Evolutionary conservation across 2,113 vertebrate species (phyloP), one percentile per base, ranked within the genome.

Genomic region (Chiloscyllium plagiosum): DNA sequence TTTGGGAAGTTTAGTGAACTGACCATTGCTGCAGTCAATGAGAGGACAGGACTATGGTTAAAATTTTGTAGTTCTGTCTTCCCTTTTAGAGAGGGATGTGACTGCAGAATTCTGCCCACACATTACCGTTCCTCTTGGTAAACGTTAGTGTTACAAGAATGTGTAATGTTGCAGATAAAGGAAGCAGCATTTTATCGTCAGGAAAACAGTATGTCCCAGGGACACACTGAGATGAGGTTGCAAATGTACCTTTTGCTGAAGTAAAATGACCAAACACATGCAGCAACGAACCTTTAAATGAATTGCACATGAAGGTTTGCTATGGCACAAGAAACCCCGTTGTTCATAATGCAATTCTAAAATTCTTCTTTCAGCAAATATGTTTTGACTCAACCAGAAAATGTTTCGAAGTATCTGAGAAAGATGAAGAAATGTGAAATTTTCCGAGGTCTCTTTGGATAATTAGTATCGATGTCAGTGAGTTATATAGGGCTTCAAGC

Each of bases 21-120:
- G 56, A 37, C 61, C 61, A 93, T 68, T 68, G 89, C 12, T 20
- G 37, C 33, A 83, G 4, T 20, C 5, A 17, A 15, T 37, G 33
- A 19, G 37, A 2, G 61, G 22, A 17, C 3, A 4, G 52, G 15
- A 29, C 6, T n/a, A 65, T 20, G 4, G 89, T 93, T n/a, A 66
- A 33, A 66, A 37, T 93, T 65, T 93, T 66, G 89, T 37, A 66
- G 66, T 66, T 93, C 89, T 66, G 20, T 65, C 89, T 93, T 93
- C 89, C 89, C 33, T 61, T 93, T 93, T 93, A n/a, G 61, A 93
- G 20, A 37, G 61, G 89, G 61, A 65, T 65, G 33, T 20, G 17
- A 37, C 61, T 66, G 5, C 56, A 61, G 50, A 61, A 4, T 90
- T 56, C 87, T 33, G 29, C 87, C 52, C 52, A 89, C 86, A 89